A percentile compares a stretch with the other conserved stretches of the same genome.
Evolutionary conservation across 2,888 invertebrate genomes (phyloP).

Genomic region (Electrophaes corylata): DNA sequence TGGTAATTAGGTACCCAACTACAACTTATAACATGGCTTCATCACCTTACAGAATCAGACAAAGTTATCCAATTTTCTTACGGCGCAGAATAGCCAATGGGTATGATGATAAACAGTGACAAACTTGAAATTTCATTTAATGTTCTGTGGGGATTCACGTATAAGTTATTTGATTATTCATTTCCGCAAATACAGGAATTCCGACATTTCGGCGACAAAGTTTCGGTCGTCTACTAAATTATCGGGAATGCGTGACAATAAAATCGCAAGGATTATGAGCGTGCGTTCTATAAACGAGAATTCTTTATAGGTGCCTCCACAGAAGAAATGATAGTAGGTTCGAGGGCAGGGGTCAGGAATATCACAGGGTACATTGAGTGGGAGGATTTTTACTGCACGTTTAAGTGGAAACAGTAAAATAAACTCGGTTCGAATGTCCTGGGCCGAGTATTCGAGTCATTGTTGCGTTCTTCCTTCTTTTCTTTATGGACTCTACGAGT

Average conservation of each 20-base stretch:
- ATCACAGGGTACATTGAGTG: conserved; percentile 74
- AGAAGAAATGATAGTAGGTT: conserved; percentile 31
- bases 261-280: conserved; percentile 48
- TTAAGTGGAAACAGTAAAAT: conserved; percentile 76
- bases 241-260: conserved; percentile 47
- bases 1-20: too few species aligned
- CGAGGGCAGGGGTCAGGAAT: conserved; percentile 76
- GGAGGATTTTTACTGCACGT: conserved; percentile 78
- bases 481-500: conserved; percentile 67
- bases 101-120: too few species aligned
- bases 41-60: too few species aligned
- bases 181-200: conserved; percentile 1
- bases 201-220: conserved; percentile 34
- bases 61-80: too few species aligned
- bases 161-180: background rate
- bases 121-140: too few species aligned
- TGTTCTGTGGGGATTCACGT: background rate
- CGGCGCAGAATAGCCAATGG: too few species aligned
- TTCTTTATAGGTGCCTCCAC: conserved; percentile 25
- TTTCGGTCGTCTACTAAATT: conserved; percentile 39
- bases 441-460: conserved; percentile 57
- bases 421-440: conserved; percentile 71
- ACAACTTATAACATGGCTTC: too few species aligned
- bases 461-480: conserved; percentile 62
- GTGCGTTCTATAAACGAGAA: conserved; percentile 52